Evolutionary conservation across 2,113 vertebrate genomes (phyloP).

Genomic region (Numida meleagris): DNA sequence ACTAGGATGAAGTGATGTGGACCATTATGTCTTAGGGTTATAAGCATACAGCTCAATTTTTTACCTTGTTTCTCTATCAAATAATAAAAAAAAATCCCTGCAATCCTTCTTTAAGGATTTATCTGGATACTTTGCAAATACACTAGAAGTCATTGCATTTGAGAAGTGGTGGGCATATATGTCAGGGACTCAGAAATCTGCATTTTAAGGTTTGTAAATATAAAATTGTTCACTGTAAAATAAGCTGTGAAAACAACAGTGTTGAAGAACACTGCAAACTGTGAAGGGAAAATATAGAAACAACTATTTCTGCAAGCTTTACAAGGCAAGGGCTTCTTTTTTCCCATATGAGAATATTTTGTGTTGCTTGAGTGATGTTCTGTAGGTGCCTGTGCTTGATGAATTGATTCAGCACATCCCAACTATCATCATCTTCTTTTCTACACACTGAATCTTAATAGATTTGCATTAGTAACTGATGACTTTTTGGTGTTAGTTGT

Average conservation of each 20-base stretch:
- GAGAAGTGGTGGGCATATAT: background rate
- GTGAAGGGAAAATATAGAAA: background rate
- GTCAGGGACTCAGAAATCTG: background rate
- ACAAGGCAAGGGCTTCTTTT: background rate
- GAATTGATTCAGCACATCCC: background rate
- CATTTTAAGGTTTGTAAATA: background rate
- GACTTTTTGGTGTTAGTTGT: background rate
- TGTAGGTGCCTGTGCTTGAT: background rate
- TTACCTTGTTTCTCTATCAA: background rate
- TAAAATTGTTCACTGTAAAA: background rate
- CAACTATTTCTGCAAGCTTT: background rate
- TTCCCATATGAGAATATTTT: background rate
- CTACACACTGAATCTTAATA: background rate
- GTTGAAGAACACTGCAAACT: background rate
- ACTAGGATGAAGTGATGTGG: background rate
- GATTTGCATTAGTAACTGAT: background rate
- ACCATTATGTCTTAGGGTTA: background rate
- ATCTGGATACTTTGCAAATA: background rate
- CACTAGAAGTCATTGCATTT: background rate
- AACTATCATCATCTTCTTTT: background rate
- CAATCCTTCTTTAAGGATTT: background rate
- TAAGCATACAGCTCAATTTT: background rate
- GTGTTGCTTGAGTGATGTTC: background rate
- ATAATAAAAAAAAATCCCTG: background rate
- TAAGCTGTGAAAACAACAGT: background rate